Evolutionary conservation across 1,140 invertebrate genomes (phyloP).

Genomic region (Idris sp.): DNA sequence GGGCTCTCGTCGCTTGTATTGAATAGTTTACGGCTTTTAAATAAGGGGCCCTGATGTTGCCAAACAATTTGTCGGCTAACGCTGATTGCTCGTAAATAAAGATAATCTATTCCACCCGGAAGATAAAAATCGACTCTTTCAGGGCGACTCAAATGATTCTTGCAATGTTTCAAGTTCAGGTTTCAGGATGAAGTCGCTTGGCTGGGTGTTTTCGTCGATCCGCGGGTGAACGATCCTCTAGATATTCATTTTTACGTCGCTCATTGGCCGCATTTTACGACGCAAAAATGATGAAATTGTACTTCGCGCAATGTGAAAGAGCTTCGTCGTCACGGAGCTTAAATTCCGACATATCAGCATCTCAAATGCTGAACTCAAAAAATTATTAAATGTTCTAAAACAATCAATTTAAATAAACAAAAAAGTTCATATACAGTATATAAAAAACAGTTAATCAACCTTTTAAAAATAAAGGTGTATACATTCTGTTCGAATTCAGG

Average conservation of each 20-base stretch:
- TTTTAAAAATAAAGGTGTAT: no score
- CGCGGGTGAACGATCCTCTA: conserved; percentile 70
- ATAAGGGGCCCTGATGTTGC: conserved; percentile 74
- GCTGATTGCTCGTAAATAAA: conserved; percentile 78
- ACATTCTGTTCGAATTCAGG: no score
- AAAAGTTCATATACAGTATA: no score
- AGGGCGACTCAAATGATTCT: conserved; percentile 48
- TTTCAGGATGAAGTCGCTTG: conserved; percentile 25
- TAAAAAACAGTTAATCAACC: no score
- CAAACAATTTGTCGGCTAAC: conserved; percentile 76
- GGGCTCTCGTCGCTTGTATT: conserved; percentile 63
- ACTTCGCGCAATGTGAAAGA: conserved; percentile 68
- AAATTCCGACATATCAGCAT: no score
- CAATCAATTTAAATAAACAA: no score
- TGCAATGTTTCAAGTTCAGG: conserved; percentile 48
- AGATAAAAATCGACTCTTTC: conserved; percentile 75
- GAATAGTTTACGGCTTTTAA: conserved; percentile 78
- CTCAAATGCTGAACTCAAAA: no score
- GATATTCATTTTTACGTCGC: conserved; percentile 77
- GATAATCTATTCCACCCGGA: conserved; percentile 79
- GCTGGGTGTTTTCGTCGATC: conserved; percentile 62
- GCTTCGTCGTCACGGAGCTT: conserved; percentile 40
- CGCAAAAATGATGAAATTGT: conserved; percentile 78
- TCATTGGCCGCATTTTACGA: conserved; percentile 77
- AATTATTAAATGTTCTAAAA: no score